phyloP scores from a whole-genome alignment of 2,888 invertebrate species.

The Acronicta aceris region DNA sequence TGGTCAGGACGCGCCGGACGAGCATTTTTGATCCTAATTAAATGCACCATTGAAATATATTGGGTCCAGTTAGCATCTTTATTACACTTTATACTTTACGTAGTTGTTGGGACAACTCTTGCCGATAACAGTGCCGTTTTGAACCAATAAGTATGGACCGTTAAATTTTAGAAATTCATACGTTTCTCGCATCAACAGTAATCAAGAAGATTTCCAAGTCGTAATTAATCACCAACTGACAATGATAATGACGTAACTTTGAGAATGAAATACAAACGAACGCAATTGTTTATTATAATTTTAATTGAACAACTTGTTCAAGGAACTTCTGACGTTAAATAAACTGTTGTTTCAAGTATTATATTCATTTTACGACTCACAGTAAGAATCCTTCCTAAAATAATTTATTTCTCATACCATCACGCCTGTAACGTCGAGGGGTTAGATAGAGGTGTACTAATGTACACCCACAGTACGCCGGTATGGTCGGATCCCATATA shows the following conservation, averaged over 20 bases:
- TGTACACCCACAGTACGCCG: too few relatives aligned
- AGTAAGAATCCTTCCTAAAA: neutral
- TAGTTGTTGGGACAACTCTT: neutral
- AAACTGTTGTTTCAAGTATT: neutral
- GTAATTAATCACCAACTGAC: neutral
- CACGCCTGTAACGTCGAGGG: too few relatives aligned
- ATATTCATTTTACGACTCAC: constrained; percentile 1
- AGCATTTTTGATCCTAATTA: too few relatives aligned
- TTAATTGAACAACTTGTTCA: constrained; percentile 1
- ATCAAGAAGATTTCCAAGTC: neutral
- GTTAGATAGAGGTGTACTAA: too few relatives aligned
- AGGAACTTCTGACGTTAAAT: neutral
- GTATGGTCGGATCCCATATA: too few relatives aligned
- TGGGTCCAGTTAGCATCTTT: too few relatives aligned
- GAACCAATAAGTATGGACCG: too few relatives aligned
- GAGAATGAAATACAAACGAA: neutral
- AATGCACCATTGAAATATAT: too few relatives aligned
- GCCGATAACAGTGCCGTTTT: too few relatives aligned
- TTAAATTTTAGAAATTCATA: neutral
- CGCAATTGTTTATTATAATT: neutral
- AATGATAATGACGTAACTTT: neutral
- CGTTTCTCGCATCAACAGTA: neutral
- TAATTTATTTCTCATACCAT: constrained; percentile 15
- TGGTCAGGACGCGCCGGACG: too few relatives aligned
- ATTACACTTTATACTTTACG: neutral